Base-by-base conservation (phyloP, 1,140 invertebrate genomes). In the Monomorium pharaonis region DNA sequence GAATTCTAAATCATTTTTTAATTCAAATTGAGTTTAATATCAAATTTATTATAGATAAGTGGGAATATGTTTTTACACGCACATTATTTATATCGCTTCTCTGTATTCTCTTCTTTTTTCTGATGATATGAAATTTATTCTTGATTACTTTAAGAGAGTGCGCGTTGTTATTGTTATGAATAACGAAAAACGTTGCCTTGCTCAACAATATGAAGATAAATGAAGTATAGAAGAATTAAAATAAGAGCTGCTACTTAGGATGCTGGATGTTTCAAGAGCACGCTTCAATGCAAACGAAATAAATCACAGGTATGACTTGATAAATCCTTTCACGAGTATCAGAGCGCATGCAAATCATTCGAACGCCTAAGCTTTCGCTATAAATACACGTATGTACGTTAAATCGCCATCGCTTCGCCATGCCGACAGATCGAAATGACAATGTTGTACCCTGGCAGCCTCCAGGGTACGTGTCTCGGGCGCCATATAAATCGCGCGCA, bases 361-460 rank as follows among this genome's bases (percentile, higher is more conserved):
- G 78, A 47, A 58, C 37, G 24, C 24, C 47, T 27, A 42, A 54
- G 63, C 42, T 74, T 60, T 18, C 18, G 27, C 27, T 37, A 12
- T 74, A 58, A 83, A 47, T 51, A 70, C 44, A 81, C 37, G 51
- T 47, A 16, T 69, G 67, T 58, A 37, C 27, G 5, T 62, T 18
- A 72, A 72, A 56, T 44, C 37, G 51, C 21, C 24, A 24, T 81
- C 33, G 18, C 18, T 60, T 74, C 27, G 51, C 54, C 21, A 74
- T 24, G 51, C 70, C 44, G 37, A 74, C 67, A 27, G 37, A 74
- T 83, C 67, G 69, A 83, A 83, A 83, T 83, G 67, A 83, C 78
- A 83, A 83, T 72, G 67, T 83, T 83, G 78, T 18, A 16, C n/a
- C 16, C 56, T n/a, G 63, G 69, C 49, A 44, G 51, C 78, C 67